phyloP scores from a whole-genome alignment of 92 coral and sea anemone genomes.

The Heteractis magnifica region DNA sequence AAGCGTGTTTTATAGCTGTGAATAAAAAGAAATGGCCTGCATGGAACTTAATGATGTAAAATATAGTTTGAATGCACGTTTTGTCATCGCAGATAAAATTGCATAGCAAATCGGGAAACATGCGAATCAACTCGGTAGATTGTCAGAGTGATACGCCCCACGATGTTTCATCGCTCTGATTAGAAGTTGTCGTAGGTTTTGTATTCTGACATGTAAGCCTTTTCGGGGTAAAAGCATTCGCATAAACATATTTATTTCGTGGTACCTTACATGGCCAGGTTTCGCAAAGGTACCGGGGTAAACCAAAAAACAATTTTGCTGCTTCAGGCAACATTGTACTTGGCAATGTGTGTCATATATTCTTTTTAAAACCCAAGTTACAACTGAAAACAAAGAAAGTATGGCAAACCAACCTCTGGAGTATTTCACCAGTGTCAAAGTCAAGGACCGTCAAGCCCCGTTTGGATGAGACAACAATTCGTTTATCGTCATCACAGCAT shows the following conservation, averaged over 20 bases:
- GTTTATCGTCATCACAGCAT: conserved; percentile 60
- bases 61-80: too few relatives aligned
- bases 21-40: not conserved
- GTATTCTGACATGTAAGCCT: too few relatives aligned
- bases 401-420: conserved; percentile 44
- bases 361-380: not conserved
- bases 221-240: too few relatives aligned
- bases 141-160: too few relatives aligned
- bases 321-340: not conserved
- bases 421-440: conserved; percentile 77
- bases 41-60: too few relatives aligned
- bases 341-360: not conserved
- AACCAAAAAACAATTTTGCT: not conserved
- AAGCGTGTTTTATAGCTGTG: conserved; percentile 47
- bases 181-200: not conserved
- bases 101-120: too few relatives aligned
- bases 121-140: too few relatives aligned
- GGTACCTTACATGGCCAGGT: too few relatives aligned
- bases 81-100: too few relatives aligned
- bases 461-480: conserved; percentile 66
- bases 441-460: conserved; percentile 63
- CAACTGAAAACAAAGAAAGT: not conserved
- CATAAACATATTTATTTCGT: too few relatives aligned
- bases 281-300: not conserved
- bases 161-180: not conserved